phyloP scores from a whole-genome alignment of 2,888 invertebrate genomes.

The Penaeus monodon region DNA sequence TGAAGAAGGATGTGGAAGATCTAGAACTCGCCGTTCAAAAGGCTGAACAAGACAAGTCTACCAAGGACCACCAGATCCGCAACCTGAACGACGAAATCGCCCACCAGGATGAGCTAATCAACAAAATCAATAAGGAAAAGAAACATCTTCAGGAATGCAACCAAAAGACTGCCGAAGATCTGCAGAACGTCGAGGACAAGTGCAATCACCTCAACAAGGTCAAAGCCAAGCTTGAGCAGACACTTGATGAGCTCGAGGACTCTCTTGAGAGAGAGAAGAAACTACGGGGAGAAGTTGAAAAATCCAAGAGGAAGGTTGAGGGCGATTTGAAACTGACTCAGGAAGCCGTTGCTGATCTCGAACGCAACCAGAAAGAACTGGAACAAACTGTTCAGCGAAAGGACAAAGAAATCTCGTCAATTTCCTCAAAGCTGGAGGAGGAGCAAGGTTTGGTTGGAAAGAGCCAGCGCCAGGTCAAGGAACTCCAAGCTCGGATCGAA shows the following conservation, averaged over 20 bases:
- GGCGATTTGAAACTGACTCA: slow-evolving; percentile 98
- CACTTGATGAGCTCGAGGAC: slow-evolving; percentile 98
- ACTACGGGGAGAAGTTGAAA: slow-evolving; percentile 96
- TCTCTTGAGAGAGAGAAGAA: slow-evolving; percentile 99
- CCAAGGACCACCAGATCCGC: slow-evolving; percentile 98
- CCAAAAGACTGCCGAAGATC: slow-evolving; percentile 69
- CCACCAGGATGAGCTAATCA: slow-evolving; percentile 99
- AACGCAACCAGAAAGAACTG: slow-evolving; percentile 97
- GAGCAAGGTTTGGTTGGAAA: slow-evolving; percentile 98
- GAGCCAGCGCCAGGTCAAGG: slow-evolving; percentile 99
- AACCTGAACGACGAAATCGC: slow-evolving; percentile 99
- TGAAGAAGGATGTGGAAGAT: slow-evolving; percentile 98
- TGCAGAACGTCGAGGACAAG: slow-evolving; percentile 94
- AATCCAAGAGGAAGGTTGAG: slow-evolving; percentile 98
- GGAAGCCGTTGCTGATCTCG: slow-evolving; percentile 96
- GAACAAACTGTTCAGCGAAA: slow-evolving; percentile 98
- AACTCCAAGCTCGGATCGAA: slow-evolving; percentile 97
- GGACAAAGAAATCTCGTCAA: slow-evolving; percentile 96
- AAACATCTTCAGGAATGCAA: slow-evolving; percentile 70
- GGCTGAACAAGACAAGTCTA: slow-evolving; percentile 95
- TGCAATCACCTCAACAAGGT: slow-evolving; percentile 99
- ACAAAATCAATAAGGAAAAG: slow-evolving; percentile 99
- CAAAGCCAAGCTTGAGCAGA: slow-evolving; percentile 98
- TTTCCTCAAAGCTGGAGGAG: slow-evolving; percentile 95
- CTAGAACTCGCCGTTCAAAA: slow-evolving; percentile 92